Evolutionary conservation across 2,113 vertebrate genomes (phyloP), one percentile per base, ranked within the genome.

Genomic region (Trematocara zebra): DNA sequence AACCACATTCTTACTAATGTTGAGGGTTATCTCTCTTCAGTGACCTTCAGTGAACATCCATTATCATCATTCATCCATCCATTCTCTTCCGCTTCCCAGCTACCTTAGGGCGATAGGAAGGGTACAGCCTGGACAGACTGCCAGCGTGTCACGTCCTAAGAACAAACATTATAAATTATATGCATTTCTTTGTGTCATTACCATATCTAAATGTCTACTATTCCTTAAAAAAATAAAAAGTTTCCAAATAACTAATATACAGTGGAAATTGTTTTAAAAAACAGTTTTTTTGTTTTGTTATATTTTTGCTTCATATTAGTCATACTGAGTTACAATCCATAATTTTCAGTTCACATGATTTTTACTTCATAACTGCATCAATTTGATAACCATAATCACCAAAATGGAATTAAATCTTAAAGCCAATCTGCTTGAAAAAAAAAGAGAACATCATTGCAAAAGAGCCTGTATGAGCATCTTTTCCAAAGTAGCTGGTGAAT

Each of bases 1-100:
- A 28, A 98, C 97, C 52, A 97, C 96, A 4, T 98, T 97, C 90
- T 98, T 97, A 90, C 87, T 97, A 47, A 44, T 98, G 92, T 40
- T 96, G 6, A 49, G 97, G 97, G 83, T 97, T 96, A 59, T 96
- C 96, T 93, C 97, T 97, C 88, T 97, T 98, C 61, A 97, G 92
- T 88, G 97, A 97, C 59, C 59, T 64, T 64, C 59, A 64, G 59
- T 64, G 33, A 64, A 64, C 6, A 37, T 51, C 49, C 17, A n/a
- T 64, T 64, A 64, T 64, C 59, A 64, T 64, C 33, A 64, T 64
- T 37, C 33, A 64, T 7, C 31, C 59, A 37, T 37, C 10, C 59
- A 64, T 64, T 64, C 17, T 64, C 59, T 64, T 64, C 17, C 2
- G 2, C 59, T 1, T 64, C 33, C 59, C 31, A 64, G 33, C 17